Percentiles rank a stretch among this genome's conserved stretches.
Evolutionary conservation across 37 sponge, comb jelly and placozoan species (phyloP).

Genomic region (Aphrocallistes beatrix): DNA sequence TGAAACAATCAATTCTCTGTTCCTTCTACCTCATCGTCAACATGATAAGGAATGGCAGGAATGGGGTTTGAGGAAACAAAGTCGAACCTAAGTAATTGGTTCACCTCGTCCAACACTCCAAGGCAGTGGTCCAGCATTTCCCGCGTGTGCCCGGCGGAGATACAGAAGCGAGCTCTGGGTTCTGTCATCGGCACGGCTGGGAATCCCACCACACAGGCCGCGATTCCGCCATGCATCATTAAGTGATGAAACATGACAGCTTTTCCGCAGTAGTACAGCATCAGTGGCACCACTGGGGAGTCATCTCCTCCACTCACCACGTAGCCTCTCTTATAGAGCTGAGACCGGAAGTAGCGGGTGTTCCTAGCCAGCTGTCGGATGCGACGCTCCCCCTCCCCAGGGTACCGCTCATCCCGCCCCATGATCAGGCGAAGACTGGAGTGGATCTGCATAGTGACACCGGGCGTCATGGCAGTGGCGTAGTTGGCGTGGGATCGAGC

Average conservation of each 20-base stretch:
- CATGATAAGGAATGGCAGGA: background rate
- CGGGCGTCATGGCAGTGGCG: slow-evolving; percentile 63
- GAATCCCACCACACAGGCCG: slow-evolving; percentile 81
- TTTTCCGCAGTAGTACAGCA: slow-evolving; percentile 28
- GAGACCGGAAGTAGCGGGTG: slow-evolving; percentile 20
- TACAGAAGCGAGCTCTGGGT: slow-evolving; percentile 59
- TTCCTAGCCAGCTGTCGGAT: slow-evolving; percentile 47
- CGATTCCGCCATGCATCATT: slow-evolving; percentile 60
- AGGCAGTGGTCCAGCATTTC: slow-evolving; percentile 74
- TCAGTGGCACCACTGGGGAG: slow-evolving; percentile 34
- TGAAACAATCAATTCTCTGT: no score
- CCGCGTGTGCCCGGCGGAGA: slow-evolving; percentile 75
- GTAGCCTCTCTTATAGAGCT: slow-evolving; percentile 11
- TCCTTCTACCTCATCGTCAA: background rate
- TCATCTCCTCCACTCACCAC: slow-evolving; percentile 20
- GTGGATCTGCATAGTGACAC: slow-evolving; percentile 59
- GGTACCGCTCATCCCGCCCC: slow-evolving; percentile 77
- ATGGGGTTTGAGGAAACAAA: background rate
- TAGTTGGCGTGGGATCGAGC: slow-evolving; percentile 69
- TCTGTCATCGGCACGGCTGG: slow-evolving; percentile 82
- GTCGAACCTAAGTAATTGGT: background rate
- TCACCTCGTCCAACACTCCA: background rate
- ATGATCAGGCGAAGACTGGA: slow-evolving; percentile 62
- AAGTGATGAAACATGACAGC: slow-evolving; percentile 35
- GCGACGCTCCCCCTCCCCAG: slow-evolving; percentile 19